Evolutionary conservation across 2,888 invertebrate genomes (phyloP), one percentile per base, ranked within the genome.

Genomic region (Harpalus rufipes): DNA sequence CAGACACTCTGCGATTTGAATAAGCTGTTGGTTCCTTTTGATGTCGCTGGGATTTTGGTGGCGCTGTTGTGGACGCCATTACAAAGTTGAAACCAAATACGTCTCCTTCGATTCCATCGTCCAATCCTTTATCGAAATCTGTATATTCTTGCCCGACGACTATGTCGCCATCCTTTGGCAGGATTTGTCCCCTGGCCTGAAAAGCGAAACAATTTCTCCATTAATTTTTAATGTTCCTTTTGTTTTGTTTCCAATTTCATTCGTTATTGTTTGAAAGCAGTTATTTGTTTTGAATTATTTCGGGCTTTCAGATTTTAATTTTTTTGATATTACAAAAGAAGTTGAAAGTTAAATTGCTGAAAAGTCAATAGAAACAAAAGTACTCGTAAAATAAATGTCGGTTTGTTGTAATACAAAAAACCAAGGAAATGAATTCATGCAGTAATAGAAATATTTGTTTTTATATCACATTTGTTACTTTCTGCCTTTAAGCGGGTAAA

Each of bases 81-180:
- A 95, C 92, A 90, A 95, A 92, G 88, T 94, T 94, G 87, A 93
- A 94, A 8, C 95, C 95, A 88, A 93, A 93, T 86, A 95, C 92
- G 89, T 94, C 93, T 4, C 95, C 95, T 90, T 95, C 94, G 86
- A 95, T 92, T 7, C 95, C 95, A 86, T 93, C 94, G 86, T 94
- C 93, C 51, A 92, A 89, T 59, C 95, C 93, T 88, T 92, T 93
- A 92, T 95, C 94, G 87, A 93, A 93, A 87, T 93, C 93, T n/a
- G 94, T 93, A 87, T 93, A 94, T 87, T 95, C 95, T 89, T 95
- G 95, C 18, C 95, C 95, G n/a, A 95, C 91, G 7, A 95, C 94
- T 6, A 95, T 90, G 87, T 94, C 94, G 7, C 95, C 95, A 3
- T 92, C 92, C 25, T 92, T 91, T 6, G 94, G 93, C 85, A 95